Evolutionary conservation across 37 sponge, comb jelly and placozoan species (phyloP), one percentile per base, ranked within the genome.

Genomic region (Tethya wilhelma): DNA sequence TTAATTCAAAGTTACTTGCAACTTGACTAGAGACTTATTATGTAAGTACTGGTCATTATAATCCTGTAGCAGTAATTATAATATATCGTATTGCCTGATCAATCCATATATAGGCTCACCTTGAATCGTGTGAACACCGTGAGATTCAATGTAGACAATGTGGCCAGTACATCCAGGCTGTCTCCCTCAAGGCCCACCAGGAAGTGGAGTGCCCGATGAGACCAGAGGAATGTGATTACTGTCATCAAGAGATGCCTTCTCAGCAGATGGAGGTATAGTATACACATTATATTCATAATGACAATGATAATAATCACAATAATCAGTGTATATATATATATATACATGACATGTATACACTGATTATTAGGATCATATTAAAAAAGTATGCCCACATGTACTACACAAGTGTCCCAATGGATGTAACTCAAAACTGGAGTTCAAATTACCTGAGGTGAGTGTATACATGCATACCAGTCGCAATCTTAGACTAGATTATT

Each of bases 201-300:
- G 59, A 75, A 28, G 45, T 4, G 46, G 78, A 71, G 46, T 88
- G 89, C 44, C 78, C 89, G 28, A 88, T 88, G 89, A 80, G 89
- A 36, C 82, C 89, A 1, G 64, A 60, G 34, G 6, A 33, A 11
- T 88, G 89, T 56, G 30, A 12, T 12, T 67, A 88, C 72, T 88
- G 89, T 38, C 5, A 57, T 0, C 77, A 71, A 44, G 76, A 70
- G 8, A 64, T 88, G 0, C 89, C 89, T 28, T 36, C 33, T 23
- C 65, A 75, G 32, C 87, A 87, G 29, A 30, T 87, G 31, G 22
- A 74, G 69, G 87, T 87, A 44, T 36, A 79, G n/a, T 5, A 62
- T 59, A 55, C 14, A 53, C 33, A 56, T 31, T 56, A 29, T 28
- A 11, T 8, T 32, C 6, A 4, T 4, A 44, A 2, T 41, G 6